phyloP scores from a whole-genome alignment of 2,888 invertebrate genomes.

The Epinotia nisella region DNA sequence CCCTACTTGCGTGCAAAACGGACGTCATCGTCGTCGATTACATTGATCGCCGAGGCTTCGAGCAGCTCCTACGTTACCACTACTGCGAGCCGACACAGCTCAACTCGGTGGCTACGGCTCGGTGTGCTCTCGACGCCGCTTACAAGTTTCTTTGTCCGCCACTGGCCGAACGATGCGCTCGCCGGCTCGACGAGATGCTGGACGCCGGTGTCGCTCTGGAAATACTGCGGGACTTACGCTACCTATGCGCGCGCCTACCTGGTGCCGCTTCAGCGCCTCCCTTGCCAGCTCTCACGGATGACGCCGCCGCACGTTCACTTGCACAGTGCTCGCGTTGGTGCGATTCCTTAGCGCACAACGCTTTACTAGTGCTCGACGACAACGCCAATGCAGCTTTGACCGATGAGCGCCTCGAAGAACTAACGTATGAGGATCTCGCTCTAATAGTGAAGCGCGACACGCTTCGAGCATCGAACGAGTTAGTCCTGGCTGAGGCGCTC shows the following conservation, averaged over 20 bases:
- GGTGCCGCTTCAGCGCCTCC: constrained; percentile 82
- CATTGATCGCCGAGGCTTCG: constrained; percentile 87
- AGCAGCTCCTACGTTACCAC: constrained; percentile 87
- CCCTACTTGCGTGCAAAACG: constrained; percentile 78
- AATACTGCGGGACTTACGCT: constrained; percentile 85
- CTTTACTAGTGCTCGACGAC: constrained; percentile 83
- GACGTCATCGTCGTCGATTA: constrained; percentile 83
- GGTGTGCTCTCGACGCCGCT: constrained; percentile 89
- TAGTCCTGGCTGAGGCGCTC: constrained; percentile 86
- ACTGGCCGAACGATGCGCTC: constrained; percentile 87
- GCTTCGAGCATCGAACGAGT: constrained; percentile 86
- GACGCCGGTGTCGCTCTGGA: constrained; percentile 87
- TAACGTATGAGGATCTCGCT: constrained; percentile 87
- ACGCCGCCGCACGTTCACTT: constrained; percentile 70
- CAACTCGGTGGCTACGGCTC: constrained; percentile 86
- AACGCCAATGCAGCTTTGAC: constrained; percentile 72
- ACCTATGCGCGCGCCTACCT: constrained; percentile 74
- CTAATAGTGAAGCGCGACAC: constrained; percentile 88
- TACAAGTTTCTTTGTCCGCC: constrained; percentile 90
- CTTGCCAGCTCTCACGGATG: constrained; percentile 70
- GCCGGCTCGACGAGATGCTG: constrained; percentile 87
- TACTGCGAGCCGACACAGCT: constrained; percentile 87
- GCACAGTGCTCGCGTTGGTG: constrained; percentile 82
- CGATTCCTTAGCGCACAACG: constrained; percentile 87
- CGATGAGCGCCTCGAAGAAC: constrained; percentile 80